Conservation (phyloP, 2,113 vertebrate species). For the Psophia crepitans region DNA sequence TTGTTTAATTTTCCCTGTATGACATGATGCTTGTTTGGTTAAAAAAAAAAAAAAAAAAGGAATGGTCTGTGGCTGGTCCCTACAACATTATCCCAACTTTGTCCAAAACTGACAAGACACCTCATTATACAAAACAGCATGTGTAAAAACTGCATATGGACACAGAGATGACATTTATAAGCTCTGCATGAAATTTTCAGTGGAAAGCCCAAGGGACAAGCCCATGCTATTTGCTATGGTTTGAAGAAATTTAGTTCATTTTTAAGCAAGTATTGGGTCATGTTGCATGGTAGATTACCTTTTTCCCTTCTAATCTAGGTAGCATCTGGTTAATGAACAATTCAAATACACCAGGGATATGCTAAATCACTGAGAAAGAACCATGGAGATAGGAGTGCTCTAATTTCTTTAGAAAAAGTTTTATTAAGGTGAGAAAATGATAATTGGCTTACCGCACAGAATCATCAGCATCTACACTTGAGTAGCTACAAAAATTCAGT, state of each 20-base stretch:
- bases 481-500: background rate
- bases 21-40: too few relatives aligned
- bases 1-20: background rate
- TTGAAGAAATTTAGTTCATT: constrained; percentile 25
- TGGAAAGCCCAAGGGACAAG: constrained; percentile 19
- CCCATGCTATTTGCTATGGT: background rate
- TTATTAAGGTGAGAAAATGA: constrained; percentile 30
- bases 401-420: constrained; percentile 29
- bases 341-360: constrained; percentile 10
- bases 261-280: constrained; percentile 11
- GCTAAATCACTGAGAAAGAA: constrained; percentile 10
- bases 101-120: background rate
- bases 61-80: background rate
- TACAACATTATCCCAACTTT: background rate
- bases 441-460: constrained; percentile 16
- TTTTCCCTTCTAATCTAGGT: constrained; percentile 41
- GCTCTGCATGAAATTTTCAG: background rate
- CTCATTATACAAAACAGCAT: background rate
- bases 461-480: background rate
- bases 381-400: background rate
- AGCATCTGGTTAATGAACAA: constrained; percentile 63
- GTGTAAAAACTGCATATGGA: background rate
- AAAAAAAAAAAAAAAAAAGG: background rate
- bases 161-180: constrained; percentile 8
- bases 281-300: constrained; percentile 25